Percentiles rank a stretch among this genome's conserved stretches.
Evolutionary conservation across 2,113 vertebrate genomes (phyloP).

Genomic region (Cyprinodon brontotheroides): DNA sequence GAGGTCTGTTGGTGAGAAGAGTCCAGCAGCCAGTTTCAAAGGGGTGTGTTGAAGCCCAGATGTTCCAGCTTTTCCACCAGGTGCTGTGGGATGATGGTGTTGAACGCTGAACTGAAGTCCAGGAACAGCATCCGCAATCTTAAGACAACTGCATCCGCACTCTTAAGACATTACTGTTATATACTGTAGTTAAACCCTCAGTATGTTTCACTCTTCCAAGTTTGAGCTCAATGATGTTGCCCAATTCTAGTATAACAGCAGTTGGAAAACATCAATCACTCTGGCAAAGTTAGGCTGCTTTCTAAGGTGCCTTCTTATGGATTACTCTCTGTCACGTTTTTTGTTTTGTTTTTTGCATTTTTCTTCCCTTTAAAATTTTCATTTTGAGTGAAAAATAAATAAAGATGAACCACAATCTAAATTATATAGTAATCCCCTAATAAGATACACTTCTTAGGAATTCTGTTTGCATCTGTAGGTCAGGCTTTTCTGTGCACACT

Average conservation of each 20-base stretch:
- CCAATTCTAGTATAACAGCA: neutral
- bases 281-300: neutral
- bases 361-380: no score
- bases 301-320: neutral
- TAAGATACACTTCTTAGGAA: neutral
- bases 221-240: neutral
- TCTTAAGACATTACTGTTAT: neutral
- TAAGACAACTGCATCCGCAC: no score
- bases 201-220: neutral
- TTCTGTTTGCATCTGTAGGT: neutral
- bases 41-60: no score
- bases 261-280: neutral
- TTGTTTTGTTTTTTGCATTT: neutral
- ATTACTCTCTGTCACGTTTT: neutral
- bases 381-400: no score
- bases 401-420: no score
- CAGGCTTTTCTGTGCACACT: neutral
- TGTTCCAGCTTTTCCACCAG: no score
- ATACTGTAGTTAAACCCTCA: neutral
- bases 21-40: no score
- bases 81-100: no score
- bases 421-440: no score
- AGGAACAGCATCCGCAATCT: no score
- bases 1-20: no score
- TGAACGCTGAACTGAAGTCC: no score